phyloP scores from a whole-genome alignment of 1,140 invertebrate species.

The Leptonema lineaticorne region DNA sequence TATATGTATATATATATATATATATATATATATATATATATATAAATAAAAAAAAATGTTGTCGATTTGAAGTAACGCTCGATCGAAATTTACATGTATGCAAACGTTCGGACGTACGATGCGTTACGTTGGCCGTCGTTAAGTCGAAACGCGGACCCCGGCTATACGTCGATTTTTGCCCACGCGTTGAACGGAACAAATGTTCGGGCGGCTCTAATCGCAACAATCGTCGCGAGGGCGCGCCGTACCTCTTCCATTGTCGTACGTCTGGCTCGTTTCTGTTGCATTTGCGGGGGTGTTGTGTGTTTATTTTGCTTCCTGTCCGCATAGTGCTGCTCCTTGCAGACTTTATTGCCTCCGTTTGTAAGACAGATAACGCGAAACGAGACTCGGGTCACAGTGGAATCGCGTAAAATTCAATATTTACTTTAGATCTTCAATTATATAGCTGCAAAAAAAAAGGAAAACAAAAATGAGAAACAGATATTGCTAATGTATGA shows the following conservation, averaged over 20 bases:
- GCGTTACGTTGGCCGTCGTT: no score
- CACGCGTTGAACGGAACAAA: slow-evolving; percentile 24
- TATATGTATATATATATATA: no score
- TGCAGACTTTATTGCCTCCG: slow-evolving; percentile 34
- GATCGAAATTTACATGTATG: slow-evolving; percentile 28
- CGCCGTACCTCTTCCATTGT: slow-evolving; percentile 34
- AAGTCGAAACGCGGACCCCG: no score
- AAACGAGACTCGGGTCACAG: not conserved
- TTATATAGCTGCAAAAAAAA: no score
- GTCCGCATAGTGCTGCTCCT: slow-evolving; percentile 26
- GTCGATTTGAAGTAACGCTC: slow-evolving; percentile 9
- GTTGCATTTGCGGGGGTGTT: slow-evolving; percentile 38
- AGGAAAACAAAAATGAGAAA: no score
- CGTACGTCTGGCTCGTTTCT: no score
- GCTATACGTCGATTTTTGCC: no score
- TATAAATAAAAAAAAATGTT: no score
- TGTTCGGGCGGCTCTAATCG: slow-evolving; percentile 35
- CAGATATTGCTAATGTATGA: no score
- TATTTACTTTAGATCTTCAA: no score
- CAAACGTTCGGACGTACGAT: slow-evolving; percentile 20
- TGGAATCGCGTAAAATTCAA: no score
- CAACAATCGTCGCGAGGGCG: slow-evolving; percentile 37
- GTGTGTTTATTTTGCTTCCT: slow-evolving; percentile 31
- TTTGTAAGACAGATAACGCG: not conserved
- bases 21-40: no score